Evolutionary conservation across 2,888 invertebrate genomes (phyloP).

Genomic region (Caenorhabditis afra): DNA sequence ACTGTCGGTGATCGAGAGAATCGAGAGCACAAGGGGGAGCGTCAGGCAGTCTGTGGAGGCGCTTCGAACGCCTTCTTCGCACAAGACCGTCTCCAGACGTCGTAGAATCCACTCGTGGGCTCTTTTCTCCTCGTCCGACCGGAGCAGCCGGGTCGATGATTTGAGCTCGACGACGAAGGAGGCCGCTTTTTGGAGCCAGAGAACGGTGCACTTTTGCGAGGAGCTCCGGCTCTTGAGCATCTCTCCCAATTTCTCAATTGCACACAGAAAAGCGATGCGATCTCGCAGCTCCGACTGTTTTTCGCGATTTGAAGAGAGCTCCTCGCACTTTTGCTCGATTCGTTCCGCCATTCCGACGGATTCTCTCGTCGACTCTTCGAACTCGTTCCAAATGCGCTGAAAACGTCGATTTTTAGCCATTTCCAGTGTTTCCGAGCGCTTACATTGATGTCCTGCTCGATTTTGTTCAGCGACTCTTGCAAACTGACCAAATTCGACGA

Average conservation of each 20-base stretch:
- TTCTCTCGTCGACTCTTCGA: slow-evolving; percentile 63
- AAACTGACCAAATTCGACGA: slow-evolving; percentile 89
- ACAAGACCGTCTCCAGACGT: slow-evolving; percentile 49
- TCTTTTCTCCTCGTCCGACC: slow-evolving; percentile 42
- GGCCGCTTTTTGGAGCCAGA: slow-evolving; percentile 66
- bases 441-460: slow-evolving; percentile 70
- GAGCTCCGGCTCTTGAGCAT: slow-evolving; percentile 34
- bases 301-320: slow-evolving; percentile 63
- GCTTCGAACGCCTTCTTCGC: slow-evolving; percentile 61
- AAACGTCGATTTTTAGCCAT: slow-evolving; percentile 15
- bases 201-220: slow-evolving; percentile 34
- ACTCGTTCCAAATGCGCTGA: slow-evolving; percentile 70
- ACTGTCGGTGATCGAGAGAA: slow-evolving; percentile 51
- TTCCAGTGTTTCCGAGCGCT: background rate
- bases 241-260: slow-evolving; percentile 60
- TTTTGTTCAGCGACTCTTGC: slow-evolving; percentile 75
- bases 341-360: slow-evolving; percentile 69
- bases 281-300: slow-evolving; percentile 60
- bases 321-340: slow-evolving; percentile 71
- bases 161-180: slow-evolving; percentile 57
- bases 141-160: background rate
- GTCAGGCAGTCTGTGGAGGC: slow-evolving; percentile 58
- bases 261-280: slow-evolving; percentile 61
- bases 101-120: slow-evolving; percentile 26
- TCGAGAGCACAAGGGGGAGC: slow-evolving; percentile 61